These are phyloP conservation scores for Corythaixoides concolor DNA, from an alignment of 2,113 vertebrate species.

Conservation along the genomic window DNA sequence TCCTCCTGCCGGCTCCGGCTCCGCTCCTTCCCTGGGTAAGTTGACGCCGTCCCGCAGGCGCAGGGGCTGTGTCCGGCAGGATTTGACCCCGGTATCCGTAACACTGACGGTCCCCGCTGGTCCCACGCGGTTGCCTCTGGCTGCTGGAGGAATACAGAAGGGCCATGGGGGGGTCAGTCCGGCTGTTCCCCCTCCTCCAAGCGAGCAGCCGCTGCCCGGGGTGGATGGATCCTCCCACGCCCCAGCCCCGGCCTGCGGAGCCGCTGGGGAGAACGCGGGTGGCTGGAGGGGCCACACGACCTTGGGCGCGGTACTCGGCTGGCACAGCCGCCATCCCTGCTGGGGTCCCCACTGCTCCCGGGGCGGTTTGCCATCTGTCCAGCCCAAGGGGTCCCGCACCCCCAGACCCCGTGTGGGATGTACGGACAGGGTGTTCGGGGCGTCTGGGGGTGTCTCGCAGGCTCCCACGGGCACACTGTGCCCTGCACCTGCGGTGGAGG, in stretches of 20 bases:
- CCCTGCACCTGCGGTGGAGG: background rate
- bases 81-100: rapidly evolving
- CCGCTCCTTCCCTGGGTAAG: background rate
- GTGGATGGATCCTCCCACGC: too few species aligned
- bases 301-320: too few species aligned
- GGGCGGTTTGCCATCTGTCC: background rate
- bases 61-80: background rate
- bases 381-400: rapidly evolving
- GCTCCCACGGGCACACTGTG: background rate
- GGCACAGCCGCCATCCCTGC: background rate
- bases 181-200: background rate
- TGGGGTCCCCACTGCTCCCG: background rate
- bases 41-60: rapidly evolving
- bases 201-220: background rate
- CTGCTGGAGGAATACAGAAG: background rate
- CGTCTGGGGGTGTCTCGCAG: background rate
- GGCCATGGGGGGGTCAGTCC: background rate
- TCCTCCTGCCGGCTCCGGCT: rapidly evolving
- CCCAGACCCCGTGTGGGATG: rapidly evolving
- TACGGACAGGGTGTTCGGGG: too few species aligned
- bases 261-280: background rate
- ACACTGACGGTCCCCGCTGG: background rate
- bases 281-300: background rate
- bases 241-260: background rate
- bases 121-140: rapidly evolving